A percentile compares a stretch with the other conserved stretches of the same genome.
phyloP scores from a whole-genome alignment of 2,888 invertebrate species.

The Argyra leucocephala region DNA sequence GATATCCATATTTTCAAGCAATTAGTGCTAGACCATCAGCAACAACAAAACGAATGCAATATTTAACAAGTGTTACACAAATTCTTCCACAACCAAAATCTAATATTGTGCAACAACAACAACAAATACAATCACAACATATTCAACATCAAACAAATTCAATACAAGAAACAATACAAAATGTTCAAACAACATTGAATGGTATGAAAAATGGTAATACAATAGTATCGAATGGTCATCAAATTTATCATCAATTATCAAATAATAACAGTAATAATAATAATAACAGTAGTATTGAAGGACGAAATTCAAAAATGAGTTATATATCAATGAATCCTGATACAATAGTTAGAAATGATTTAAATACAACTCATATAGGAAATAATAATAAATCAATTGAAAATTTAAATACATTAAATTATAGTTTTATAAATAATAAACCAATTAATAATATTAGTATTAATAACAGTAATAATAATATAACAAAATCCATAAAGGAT shows the following conservation, averaged over 20 bases:
- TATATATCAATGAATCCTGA: slow-evolving; percentile 20
- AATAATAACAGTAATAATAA: slow-evolving; percentile 2
- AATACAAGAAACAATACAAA: neutral
- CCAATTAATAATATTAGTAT: neutral
- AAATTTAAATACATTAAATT: slow-evolving; percentile 19
- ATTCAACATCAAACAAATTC: neutral
- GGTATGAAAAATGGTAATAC: slow-evolving; percentile 16
- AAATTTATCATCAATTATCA: neutral
- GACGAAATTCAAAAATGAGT: slow-evolving; percentile 21
- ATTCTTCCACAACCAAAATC: slow-evolving; percentile 14
- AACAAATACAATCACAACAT: neutral
- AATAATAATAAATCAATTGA: slow-evolving; percentile 10
- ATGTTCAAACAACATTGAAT: slow-evolving; percentile 27
- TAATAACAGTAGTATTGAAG: neutral
- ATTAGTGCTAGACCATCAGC: slow-evolving; percentile 37
- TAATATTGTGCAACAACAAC: neutral
- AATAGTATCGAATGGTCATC: neutral
- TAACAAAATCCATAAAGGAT: neutral
- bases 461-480: slow-evolving; percentile 9
- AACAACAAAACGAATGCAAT: neutral
- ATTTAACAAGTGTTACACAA: slow-evolving; percentile 9
- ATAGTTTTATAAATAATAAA: slow-evolving; percentile 19
- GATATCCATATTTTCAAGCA: slow-evolving; percentile 49
- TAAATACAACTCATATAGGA: neutral
- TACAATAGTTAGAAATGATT: slow-evolving; percentile 16